These are phyloP conservation scores for Ornithorhynchus anatinus DNA, from an alignment of 2,113 vertebrate genomes.

Conservation along the genomic window DNA sequence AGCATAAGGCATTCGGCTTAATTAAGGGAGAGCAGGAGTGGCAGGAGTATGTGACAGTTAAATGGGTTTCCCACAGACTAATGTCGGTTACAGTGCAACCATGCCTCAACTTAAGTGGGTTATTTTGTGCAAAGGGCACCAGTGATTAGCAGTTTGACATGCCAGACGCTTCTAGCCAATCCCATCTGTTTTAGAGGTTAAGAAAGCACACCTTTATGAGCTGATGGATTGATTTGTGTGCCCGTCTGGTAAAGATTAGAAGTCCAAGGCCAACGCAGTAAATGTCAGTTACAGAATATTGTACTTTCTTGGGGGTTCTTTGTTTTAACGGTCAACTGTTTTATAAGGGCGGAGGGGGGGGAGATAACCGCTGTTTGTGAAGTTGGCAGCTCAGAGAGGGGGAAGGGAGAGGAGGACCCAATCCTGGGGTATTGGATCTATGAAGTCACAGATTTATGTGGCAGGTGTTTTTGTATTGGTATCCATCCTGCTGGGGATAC, in stretches of 20 bases:
- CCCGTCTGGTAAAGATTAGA: slow-evolving; percentile 90
- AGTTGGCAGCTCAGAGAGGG: slow-evolving; percentile 10
- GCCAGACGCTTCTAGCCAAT: slow-evolving; percentile 91
- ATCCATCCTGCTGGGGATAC: neutral
- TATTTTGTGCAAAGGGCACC: slow-evolving; percentile 83
- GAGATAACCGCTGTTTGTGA: slow-evolving; percentile 49
- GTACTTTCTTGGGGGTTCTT: slow-evolving; percentile 67
- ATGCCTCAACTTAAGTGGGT: slow-evolving; percentile 91
- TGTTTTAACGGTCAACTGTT: slow-evolving; percentile 71
- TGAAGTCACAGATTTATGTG: neutral
- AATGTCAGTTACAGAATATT: slow-evolving; percentile 79
- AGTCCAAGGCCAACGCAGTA: slow-evolving; percentile 90
- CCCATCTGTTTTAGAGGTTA: slow-evolving; percentile 93
- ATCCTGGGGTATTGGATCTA: too few species aligned
- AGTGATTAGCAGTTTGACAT: slow-evolving; percentile 89
- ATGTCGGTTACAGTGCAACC: slow-evolving; percentile 82
- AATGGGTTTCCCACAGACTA: slow-evolving; percentile 83
- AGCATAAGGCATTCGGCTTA: slow-evolving; percentile 82
- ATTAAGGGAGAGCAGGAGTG: slow-evolving; percentile 82
- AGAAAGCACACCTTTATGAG: slow-evolving; percentile 92
- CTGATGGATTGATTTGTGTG: slow-evolving; percentile 96
- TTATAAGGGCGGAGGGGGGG: slow-evolving; percentile 56
- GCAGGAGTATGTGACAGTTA: slow-evolving; percentile 80
- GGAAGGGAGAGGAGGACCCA: too few species aligned
- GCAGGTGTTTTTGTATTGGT: slow-evolving; percentile 32